Evolutionary conservation across 2,888 invertebrate genomes (phyloP).

Genomic region (Chaitophorus viminalis): DNA sequence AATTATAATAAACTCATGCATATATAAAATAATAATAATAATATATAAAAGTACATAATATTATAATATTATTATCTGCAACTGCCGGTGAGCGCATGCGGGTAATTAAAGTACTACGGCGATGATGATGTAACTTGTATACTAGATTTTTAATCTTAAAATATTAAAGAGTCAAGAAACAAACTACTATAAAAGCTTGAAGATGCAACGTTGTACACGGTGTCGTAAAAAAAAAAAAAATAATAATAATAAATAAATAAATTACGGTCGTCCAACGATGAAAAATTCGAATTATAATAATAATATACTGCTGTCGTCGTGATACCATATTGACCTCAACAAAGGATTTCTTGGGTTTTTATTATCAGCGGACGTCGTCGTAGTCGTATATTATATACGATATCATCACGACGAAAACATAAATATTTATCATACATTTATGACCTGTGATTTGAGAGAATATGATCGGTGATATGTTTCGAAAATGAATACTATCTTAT

Average conservation of each 20-base stretch:
- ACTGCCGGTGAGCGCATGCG: too few species aligned
- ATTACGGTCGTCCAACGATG: neutral
- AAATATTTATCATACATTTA: neutral
- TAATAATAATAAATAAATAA: too few species aligned
- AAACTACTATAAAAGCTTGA: neutral
- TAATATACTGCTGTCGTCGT: neutral
- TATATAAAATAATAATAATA: too few species aligned
- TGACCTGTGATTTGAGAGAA: constrained; percentile 11
- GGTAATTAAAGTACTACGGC: too few species aligned
- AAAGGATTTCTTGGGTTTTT: constrained; percentile 1
- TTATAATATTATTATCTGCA: too few species aligned
- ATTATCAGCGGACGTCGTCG: neutral
- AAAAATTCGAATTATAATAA: neutral
- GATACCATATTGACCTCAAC: constrained; percentile 18
- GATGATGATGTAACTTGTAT: too few species aligned
- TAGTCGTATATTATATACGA: neutral
- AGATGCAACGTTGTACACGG: neutral
- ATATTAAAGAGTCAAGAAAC: too few species aligned
- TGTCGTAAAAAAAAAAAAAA: neutral
- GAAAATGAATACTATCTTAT: neutral
- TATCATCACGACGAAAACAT: neutral
- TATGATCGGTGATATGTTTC: constrained; percentile 13
- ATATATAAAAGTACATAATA: too few species aligned
- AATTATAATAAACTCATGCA: too few species aligned
- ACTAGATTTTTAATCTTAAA: too few species aligned